Conservation (phyloP, 2,888 invertebrate genomes). For the Pseudococcus viburni region DNA sequence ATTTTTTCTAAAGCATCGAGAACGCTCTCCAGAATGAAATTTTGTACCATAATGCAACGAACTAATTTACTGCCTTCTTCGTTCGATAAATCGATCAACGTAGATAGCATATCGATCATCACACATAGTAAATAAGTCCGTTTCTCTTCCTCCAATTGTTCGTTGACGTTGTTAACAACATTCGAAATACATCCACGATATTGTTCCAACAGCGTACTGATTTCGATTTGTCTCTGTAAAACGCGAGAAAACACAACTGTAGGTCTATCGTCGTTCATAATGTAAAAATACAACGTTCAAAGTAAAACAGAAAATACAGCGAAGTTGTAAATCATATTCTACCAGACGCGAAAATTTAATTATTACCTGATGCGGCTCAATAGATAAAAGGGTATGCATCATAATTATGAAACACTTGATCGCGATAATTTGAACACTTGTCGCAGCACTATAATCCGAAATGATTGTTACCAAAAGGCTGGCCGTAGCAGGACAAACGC, state of each 20-base stretch:
- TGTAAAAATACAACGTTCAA: background rate
- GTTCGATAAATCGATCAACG: constrained; percentile 56
- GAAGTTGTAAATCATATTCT: background rate
- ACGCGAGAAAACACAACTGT: constrained; percentile 4
- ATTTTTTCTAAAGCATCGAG: constrained; percentile 61
- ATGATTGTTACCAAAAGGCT: constrained; percentile 75
- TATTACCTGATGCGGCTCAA: constrained; percentile 75
- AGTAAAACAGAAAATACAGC: background rate
- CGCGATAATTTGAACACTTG: constrained; percentile 72
- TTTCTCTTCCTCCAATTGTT: constrained; percentile 26
- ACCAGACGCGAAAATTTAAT: background rate
- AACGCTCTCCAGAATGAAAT: constrained; percentile 62
- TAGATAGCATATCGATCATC: constrained; percentile 63
- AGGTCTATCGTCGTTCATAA: background rate
- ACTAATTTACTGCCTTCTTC: constrained; percentile 17
- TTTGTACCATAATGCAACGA: constrained; percentile 64
- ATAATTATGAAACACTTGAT: constrained; percentile 75
- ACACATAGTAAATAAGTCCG: constrained; percentile 1
- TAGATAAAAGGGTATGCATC: constrained; percentile 75
- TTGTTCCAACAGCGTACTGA: constrained; percentile 72
- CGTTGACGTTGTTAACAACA: background rate
- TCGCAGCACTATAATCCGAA: constrained; percentile 71
- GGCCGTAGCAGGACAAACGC: constrained; percentile 77
- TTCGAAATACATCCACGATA: constrained; percentile 68
- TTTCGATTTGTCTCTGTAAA: constrained; percentile 76